Base-by-base conservation (phyloP, 2,888 invertebrate genomes). In the Acronicta alni region DNA sequence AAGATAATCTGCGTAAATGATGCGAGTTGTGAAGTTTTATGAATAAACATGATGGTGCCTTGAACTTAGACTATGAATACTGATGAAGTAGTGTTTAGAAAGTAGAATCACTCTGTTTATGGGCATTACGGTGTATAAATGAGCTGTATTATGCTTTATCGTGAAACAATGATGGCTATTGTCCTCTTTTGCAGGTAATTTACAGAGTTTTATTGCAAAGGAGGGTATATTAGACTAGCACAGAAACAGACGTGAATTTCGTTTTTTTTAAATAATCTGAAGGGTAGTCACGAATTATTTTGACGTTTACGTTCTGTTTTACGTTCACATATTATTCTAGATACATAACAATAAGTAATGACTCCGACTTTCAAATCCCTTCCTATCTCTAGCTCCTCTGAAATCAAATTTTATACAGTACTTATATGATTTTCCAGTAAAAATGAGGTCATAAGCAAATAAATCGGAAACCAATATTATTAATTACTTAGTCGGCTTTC, bases 41-140 rank as follows among this genome's bases (percentile, higher is more conserved):
- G 44, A 68, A 66, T 72, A 62, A 46, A 59, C 57, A 72, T 57
- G 46, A 46, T 30, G 44, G 32, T 49, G 65, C 75, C 77, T 77
- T 75, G 72, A 77, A 77, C 76, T 75, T 65, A 62, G 9, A 56
- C 45, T 16, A 44, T 54, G 57, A 55, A 66, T 61, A 46, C 48
- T 64, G 55, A 63, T 59, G 59, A 18, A 57, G 60, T 39, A 35
- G 10, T 26, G 54, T 53, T 55, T 74, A 76, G 75, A 74, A 77
- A 77, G 77, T 58, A 49, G 39, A 59, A 48, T 62, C 55, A 53
- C 43, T 39, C 44, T 44, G 23, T 62, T 49, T 65, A 76, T 66
- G 66, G 46, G n/a, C 59, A 45, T 54, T 72, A 69, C 55, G 57
- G 39, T 52, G 62, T 32, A 17, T 51, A 57, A 57, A 69, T 51